phyloP scores from a whole-genome alignment of 2,113 vertebrate species.

The Ictidomys tridecemlineatus region DNA sequence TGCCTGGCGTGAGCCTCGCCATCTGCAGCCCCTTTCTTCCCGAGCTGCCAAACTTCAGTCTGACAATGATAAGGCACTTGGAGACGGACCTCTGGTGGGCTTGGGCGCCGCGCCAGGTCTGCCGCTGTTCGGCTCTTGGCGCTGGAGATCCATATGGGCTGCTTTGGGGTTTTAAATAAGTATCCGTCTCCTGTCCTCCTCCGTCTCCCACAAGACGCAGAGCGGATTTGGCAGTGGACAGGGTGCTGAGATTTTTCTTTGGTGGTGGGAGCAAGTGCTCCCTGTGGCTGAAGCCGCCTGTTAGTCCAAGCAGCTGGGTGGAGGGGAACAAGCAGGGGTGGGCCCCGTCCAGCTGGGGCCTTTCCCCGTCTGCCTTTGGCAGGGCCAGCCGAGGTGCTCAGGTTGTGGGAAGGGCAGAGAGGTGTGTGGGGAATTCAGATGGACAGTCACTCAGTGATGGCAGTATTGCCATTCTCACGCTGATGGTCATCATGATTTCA shows the following conservation, averaged over 20 bases:
- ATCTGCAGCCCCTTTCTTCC: conserved; percentile 52
- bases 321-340: rapidly evolving
- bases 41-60: conserved; percentile 67
- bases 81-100: conserved; percentile 67
- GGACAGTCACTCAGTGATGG: rapidly evolving
- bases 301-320: rapidly evolving
- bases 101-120: conserved; percentile 37
- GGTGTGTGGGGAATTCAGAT: rapidly evolving
- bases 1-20: conserved; percentile 42
- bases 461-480: rapidly evolving
- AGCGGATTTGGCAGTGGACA: background rate
- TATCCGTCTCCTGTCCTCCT: background rate
- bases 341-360: rapidly evolving
- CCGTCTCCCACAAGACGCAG: background rate
- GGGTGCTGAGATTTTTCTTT: background rate
- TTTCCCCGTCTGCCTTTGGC: rapidly evolving
- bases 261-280: rapidly evolving
- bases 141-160: conserved; percentile 37
- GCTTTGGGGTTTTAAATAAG: conserved; percentile 50
- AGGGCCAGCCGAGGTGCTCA: rapidly evolving
- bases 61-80: conserved; percentile 70
- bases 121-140: background rate
- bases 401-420: background rate
- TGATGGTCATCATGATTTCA: no score
- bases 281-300: background rate